Base-by-base conservation (phyloP, 2,888 invertebrate species). In the Corbicula japonica region DNA sequence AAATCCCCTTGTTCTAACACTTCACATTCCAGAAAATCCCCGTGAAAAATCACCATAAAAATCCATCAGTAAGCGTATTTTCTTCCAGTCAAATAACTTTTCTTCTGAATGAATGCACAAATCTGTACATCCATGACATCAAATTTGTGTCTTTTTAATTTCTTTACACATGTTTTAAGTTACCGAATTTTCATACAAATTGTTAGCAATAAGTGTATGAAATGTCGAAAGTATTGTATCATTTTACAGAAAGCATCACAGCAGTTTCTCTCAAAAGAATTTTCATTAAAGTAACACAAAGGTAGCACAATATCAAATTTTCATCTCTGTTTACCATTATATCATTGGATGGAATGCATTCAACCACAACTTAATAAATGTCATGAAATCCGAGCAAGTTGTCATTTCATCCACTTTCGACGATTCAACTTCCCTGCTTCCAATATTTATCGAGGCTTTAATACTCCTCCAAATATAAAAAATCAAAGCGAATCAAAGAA, bases 331-430 rank as follows among this genome's bases (percentile, higher is more conserved):
- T n/a, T 15, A n/a, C 58, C 26, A 69, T 58, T 69, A 69, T n/a
- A 23, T 26, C 46, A 58, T 69, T 35, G 32, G 58, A 46, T 58
- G 34, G 26, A 21, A 58, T 46, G 41, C 58, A 54, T 69, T 48
- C 69, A n/a, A 58, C 58, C 58, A 41, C 56, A 48, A 69, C 58
- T 69, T 69, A 69, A 23, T 46, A 58, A 58, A 46, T 46, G 23
- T 34, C 38, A 32, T 44, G 56, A 44, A 56, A 68, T 28, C 32
- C 23, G 34, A 46, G 23, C 50, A 35, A 65, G 52, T 52, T 26
- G 6, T 65, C n/a, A n/a, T n/a, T n/a, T n/a, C n/a, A n/a, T n/a
- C n/a, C n/a, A n/a, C n/a, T n/a, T n/a, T n/a, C n/a, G n/a, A n/a
- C n/a, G n/a, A n/a, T n/a, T n/a, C n/a, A n/a, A n/a, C n/a, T n/a